Base-by-base conservation (phyloP, 2,888 invertebrate species). In the Tetropium fuscum region DNA sequence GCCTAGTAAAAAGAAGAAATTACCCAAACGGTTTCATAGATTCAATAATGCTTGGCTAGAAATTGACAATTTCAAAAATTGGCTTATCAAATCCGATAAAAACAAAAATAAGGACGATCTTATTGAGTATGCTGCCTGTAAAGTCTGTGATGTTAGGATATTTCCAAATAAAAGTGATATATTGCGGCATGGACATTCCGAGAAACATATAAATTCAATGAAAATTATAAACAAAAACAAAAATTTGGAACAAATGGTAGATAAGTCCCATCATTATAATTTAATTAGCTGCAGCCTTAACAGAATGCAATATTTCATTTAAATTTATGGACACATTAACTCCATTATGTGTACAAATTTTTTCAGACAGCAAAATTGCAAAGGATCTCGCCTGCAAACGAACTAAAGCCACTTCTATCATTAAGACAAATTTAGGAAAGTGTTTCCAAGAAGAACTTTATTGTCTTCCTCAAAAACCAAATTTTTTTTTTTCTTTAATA, bases 241-340 rank as follows among this genome's bases (percentile, higher is more conserved):
- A 6, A 20, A 13, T 22, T 20, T n/a, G 19, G 19, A 41, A 41
- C 41, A 41, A 41, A 41, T 11, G 10, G 20, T 11, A 11, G n/a
- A 19, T 11, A 10, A 41, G 41, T 11, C 11, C 11, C 32, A 3
- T 22, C 41, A 27, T 30, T 19, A 25, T 44, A 36, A 32, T 64
- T 10, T 64, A 59, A 53, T 41, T 66, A 25, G 38, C 27, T 43
- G 60, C 54, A 8, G 25, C 61, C 18, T 22, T 64, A n/a, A 57
- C 41, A 22, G 22, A 22, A 22, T 22, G 22, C 13, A 40, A 41
- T 32, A 30, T 58, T 6, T 60, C 58, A 25, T 64, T 66, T 51
- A 44, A 36, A 8, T 40, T 55, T 22, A 60, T 63, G 58, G 63
- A 67, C 53, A 51, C 25, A 7, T 41, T 64, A 44, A 27, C 55